Percentiles rank a stretch among this genome's conserved stretches.
Conservation (phyloP, 2,888 invertebrate genomes). For the Meteorus cinctellus region DNA sequence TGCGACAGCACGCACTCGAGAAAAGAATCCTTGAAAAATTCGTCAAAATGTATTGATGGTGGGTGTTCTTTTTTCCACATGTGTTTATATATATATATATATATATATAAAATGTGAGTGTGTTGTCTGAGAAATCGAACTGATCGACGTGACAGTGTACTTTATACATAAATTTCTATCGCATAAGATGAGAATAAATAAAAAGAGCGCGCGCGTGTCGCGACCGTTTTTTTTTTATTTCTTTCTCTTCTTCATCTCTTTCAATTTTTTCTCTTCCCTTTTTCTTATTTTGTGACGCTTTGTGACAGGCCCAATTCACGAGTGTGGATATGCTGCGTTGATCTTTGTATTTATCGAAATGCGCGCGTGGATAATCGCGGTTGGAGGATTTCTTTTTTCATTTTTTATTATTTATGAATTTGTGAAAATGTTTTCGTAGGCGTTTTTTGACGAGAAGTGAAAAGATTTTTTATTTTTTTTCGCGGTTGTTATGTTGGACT, state of each 20-base stretch:
- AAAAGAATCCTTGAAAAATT: background rate
- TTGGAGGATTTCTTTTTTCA: background rate
- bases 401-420: background rate
- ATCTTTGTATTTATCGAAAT: background rate
- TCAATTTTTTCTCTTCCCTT: background rate
- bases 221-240: conserved; percentile 10
- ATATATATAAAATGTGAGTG: background rate
- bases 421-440: conserved; percentile 8
- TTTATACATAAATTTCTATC: background rate
- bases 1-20: conserved; percentile 10
- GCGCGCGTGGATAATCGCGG: conserved; percentile 9
- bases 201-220: conserved; percentile 13
- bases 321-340: background rate
- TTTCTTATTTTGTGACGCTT: background rate
- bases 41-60: conserved; percentile 14
- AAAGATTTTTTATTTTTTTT: background rate
- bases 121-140: background rate
- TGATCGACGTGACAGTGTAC: conserved; percentile 11
- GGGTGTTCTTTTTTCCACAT: background rate
- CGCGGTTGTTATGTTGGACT: background rate
- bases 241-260: background rate
- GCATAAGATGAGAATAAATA: background rate
- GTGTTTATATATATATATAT: background rate
- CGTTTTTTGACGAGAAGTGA: background rate
- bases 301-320: background rate